Conservation (phyloP, 2,113 vertebrate genomes). For the Pelvicachromis taeniatus region DNA sequence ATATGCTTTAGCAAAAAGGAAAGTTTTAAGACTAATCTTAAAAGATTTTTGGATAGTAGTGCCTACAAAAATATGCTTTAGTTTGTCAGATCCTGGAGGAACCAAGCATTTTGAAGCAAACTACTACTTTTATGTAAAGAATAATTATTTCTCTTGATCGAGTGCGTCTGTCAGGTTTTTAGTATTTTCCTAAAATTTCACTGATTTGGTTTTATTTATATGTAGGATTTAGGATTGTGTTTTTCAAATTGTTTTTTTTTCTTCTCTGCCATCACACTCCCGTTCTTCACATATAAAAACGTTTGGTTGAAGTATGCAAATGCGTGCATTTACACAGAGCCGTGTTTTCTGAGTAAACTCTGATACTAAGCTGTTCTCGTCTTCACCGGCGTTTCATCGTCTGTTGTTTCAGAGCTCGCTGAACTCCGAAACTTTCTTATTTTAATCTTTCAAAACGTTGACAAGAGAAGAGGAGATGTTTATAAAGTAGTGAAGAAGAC, state of each 20-base stretch:
- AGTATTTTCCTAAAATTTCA: neutral
- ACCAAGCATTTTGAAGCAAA: neutral
- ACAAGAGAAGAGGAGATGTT: neutral
- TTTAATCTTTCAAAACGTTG: conserved; percentile 5
- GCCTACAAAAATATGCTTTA: neutral
- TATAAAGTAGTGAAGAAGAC: conserved; percentile 14
- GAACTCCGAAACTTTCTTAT: neutral
- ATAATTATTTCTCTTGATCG: neutral
- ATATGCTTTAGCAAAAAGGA: no score
- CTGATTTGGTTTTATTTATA: neutral
- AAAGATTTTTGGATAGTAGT: neutral
- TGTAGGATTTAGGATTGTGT: neutral
- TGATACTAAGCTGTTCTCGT: neutral
- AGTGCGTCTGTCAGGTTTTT: neutral
- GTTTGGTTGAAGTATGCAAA: neutral
- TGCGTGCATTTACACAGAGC: neutral
- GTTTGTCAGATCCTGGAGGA: neutral
- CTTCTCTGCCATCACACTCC: neutral
- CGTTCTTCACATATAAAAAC: neutral
- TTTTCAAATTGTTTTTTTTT: neutral
- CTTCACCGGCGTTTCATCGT: neutral
- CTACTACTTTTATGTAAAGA: neutral
- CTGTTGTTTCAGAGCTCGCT: neutral
- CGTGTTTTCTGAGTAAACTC: neutral
- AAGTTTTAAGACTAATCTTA: no score